phyloP scores from a whole-genome alignment of 2,113 vertebrate species.

The Leptobrachium leishanense region DNA sequence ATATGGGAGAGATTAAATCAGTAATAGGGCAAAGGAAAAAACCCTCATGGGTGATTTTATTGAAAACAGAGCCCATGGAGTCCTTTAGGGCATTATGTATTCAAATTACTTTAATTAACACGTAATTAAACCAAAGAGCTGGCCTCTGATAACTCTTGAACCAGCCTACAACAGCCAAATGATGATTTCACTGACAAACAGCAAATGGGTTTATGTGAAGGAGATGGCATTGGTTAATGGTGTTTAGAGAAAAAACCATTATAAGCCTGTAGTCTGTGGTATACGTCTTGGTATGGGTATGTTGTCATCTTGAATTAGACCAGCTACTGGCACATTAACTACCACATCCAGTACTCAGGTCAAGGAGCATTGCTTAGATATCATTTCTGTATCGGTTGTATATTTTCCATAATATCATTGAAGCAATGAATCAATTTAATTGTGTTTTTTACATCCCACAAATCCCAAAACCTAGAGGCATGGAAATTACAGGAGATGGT shows the following conservation, averaged over 20 bases:
- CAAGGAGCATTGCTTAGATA: no score
- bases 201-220: constrained; percentile 19
- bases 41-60: not conserved
- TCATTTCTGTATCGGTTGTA: no score
- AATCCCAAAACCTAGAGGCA: no score
- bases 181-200: not conserved
- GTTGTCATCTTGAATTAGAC: no score
- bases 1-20: no score
- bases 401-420: no score
- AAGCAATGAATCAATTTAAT: no score
- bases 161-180: not conserved
- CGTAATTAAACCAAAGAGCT: not conserved
- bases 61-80: not conserved
- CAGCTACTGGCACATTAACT: no score
- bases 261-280: not conserved
- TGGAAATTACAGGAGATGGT: no score
- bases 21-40: not conserved
- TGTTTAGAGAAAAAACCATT: constrained; percentile 2
- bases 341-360: no score
- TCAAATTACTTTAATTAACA: not conserved
- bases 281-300: not conserved
- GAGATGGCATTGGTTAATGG: constrained; percentile 20
- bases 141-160: not conserved
- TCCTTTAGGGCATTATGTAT: not conserved
- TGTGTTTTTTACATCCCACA: no score